Percentiles rank a stretch among this genome's conserved stretches.
These are phyloP conservation scores for Diloba caeruleocephala DNA, from an alignment of 2,888 invertebrate genomes.

Conservation along the genomic window DNA sequence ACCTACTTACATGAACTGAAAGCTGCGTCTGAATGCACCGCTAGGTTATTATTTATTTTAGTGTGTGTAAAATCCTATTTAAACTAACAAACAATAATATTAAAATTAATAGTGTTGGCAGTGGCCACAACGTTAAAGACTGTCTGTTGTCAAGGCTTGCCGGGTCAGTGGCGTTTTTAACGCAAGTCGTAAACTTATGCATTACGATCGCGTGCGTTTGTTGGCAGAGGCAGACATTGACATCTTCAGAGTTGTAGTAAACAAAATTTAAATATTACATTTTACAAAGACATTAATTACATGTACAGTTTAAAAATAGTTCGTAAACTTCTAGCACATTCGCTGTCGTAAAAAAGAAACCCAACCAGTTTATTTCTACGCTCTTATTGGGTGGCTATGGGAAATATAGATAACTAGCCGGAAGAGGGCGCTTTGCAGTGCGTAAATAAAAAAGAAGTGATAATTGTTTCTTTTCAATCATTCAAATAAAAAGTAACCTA, in stretches of 20 bases:
- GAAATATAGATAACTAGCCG: too few species aligned
- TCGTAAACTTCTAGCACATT: too few species aligned
- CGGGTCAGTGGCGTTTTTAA: slow-evolving; percentile 27
- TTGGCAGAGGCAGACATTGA: slow-evolving; percentile 26
- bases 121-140: slow-evolving; percentile 3
- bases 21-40: background rate
- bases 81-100: slow-evolving; percentile 33
- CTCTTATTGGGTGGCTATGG: too few species aligned
- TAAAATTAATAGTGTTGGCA: slow-evolving; percentile 44
- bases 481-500: too few species aligned
- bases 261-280: slow-evolving; percentile 17
- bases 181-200: slow-evolving; percentile 43
- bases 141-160: slow-evolving; percentile 3
- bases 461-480: too few species aligned
- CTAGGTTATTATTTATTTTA: slow-evolving; percentile 18
- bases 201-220: slow-evolving; percentile 31
- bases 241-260: slow-evolving; percentile 3
- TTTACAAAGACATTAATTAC: background rate
- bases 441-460: too few species aligned
- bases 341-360: too few species aligned
- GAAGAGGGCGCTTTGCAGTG: too few species aligned
- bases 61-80: slow-evolving; percentile 11
- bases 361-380: too few species aligned
- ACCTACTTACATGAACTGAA: too few species aligned
- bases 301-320: too few species aligned